These are phyloP conservation scores for Plectropomus leopardus DNA, from an alignment of 2,113 vertebrate genomes.

Conservation along the genomic window DNA sequence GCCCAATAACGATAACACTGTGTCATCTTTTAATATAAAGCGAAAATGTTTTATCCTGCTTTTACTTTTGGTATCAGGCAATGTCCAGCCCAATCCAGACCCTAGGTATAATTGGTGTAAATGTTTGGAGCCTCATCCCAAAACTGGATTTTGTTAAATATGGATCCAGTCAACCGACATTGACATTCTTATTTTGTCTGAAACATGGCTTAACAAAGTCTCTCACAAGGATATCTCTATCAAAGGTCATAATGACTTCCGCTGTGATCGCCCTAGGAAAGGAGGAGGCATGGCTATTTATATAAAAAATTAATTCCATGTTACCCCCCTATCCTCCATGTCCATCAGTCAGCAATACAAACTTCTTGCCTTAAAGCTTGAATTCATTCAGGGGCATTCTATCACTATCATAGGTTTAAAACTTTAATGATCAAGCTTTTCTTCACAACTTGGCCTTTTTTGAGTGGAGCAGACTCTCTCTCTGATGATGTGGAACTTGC, in stretches of 20 bases:
- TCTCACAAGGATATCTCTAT: not conserved
- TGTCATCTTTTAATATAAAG: too few relatives aligned
- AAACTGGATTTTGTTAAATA: not conserved
- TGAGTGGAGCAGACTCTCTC: not conserved
- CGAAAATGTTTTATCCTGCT: too few relatives aligned
- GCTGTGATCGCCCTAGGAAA: not conserved
- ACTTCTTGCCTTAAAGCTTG: not conserved
- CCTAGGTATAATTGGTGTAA: not conserved
- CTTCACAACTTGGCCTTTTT: not conserved
- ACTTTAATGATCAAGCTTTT: too few relatives aligned
- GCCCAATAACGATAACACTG: too few relatives aligned
- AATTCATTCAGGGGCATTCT: not conserved
- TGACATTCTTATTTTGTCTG: not conserved
- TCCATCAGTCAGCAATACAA: not conserved
- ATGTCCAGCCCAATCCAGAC: too few relatives aligned
- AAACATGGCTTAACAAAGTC: not conserved
- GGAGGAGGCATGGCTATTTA: not conserved
- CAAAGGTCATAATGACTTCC: not conserved
- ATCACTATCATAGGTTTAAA: not conserved
- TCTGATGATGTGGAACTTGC: too few relatives aligned
- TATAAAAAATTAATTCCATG: not conserved
- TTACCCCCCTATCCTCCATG: not conserved
- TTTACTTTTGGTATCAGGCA: too few relatives aligned
- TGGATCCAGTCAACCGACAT: not conserved
- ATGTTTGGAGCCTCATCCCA: not conserved